Percentiles rank a stretch among this genome's conserved stretches.
These are phyloP conservation scores for Pangasianodon gigas DNA, from an alignment of 2,113 vertebrate genomes.

Conservation along the genomic window DNA sequence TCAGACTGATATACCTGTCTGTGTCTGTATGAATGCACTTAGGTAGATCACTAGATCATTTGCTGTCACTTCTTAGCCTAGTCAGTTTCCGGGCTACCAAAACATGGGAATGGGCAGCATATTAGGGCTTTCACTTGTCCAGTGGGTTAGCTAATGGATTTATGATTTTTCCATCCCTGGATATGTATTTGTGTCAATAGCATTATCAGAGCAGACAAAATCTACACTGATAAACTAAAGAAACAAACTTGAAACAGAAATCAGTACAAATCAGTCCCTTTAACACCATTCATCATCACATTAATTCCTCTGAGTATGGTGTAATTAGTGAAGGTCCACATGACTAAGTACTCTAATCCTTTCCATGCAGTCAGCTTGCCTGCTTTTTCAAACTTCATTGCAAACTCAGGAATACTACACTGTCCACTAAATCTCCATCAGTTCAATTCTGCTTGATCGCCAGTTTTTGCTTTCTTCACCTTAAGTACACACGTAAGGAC, in stretches of 20 bases:
- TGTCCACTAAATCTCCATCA: slow-evolving; percentile 19
- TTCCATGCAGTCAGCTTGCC: background rate
- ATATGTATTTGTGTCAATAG: background rate
- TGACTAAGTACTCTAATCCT: slow-evolving; percentile 19
- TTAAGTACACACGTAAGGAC: background rate
- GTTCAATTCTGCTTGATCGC: background rate
- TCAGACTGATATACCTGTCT: background rate
- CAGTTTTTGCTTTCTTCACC: background rate
- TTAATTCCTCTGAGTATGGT: background rate
- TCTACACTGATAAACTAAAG: background rate
- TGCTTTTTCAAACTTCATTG: background rate
- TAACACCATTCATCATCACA: background rate
- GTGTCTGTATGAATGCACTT: background rate
- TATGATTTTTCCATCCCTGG: background rate
- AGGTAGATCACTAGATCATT: background rate
- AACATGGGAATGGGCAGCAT: background rate
- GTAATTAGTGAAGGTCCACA: slow-evolving; percentile 18
- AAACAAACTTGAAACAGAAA: background rate
- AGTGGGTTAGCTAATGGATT: background rate
- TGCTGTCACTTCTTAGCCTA: background rate
- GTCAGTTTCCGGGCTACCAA: background rate
- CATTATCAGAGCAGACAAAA: background rate
- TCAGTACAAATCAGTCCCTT: slow-evolving; percentile 12
- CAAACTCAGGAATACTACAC: background rate
- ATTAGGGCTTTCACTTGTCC: background rate